These are phyloP conservation scores for Pollicipes pollicipes DNA, from an alignment of 1,140 invertebrate genomes.

Conservation along the genomic window DNA sequence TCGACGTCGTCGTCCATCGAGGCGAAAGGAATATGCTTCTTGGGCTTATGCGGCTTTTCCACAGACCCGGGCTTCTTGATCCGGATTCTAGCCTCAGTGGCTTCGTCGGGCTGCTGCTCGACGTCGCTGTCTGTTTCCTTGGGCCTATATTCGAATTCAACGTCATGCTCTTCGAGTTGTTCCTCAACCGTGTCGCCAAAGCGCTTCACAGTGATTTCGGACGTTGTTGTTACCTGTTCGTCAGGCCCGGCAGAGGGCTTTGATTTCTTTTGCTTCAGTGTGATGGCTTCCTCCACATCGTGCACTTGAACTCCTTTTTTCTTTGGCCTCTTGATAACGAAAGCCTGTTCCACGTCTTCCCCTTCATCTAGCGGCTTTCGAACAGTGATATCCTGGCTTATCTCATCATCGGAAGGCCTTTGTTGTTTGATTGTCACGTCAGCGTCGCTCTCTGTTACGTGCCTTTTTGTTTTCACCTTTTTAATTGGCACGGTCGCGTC, in stretches of 20 bases:
- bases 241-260: slow-evolving; percentile 18
- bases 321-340: slow-evolving; percentile 28
- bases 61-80: too few relatives aligned
- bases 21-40: too few relatives aligned
- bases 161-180: background rate
- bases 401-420: slow-evolving; percentile 10
- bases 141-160: slow-evolving; percentile 1
- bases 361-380: slow-evolving; percentile 12
- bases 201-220: slow-evolving; percentile 20
- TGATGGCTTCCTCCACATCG: slow-evolving; percentile 18
- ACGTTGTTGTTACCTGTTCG: slow-evolving; percentile 21
- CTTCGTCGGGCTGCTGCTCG: too few relatives aligned
- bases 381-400: slow-evolving; percentile 14
- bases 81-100: too few relatives aligned
- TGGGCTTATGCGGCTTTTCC: too few relatives aligned
- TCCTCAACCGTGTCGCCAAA: slow-evolving; percentile 18
- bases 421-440: slow-evolving; percentile 10
- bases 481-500: too few relatives aligned
- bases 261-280: slow-evolving; percentile 21
- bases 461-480: too few relatives aligned
- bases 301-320: slow-evolving; percentile 24
- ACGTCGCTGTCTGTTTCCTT: slow-evolving; percentile 20
- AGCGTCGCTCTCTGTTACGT: slow-evolving; percentile 17
- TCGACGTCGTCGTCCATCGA: too few relatives aligned
- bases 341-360: slow-evolving; percentile 18